phyloP scores from a whole-genome alignment of 2,113 vertebrate genomes.

The Balaeniceps rex region DNA sequence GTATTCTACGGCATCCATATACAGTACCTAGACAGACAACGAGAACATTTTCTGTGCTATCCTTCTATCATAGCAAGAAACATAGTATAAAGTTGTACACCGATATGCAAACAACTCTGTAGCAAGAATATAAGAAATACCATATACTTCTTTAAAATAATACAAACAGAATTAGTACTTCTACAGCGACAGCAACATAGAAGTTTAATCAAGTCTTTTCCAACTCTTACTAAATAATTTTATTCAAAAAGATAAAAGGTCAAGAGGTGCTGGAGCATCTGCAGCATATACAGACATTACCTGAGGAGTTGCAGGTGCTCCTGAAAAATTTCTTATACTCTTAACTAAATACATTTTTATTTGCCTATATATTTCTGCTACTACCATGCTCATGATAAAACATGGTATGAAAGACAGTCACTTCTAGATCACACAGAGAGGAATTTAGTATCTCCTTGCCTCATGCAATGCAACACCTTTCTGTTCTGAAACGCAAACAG shows the following conservation, averaged over 20 bases:
- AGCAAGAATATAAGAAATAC: neutral
- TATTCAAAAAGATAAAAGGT: neutral
- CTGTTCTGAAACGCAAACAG: neutral
- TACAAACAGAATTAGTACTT: neutral
- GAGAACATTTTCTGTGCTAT: neutral
- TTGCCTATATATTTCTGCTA: neutral
- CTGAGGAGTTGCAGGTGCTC: neutral
- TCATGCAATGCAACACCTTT: neutral
- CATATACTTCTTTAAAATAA: neutral
- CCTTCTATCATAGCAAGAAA: neutral
- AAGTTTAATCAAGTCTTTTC: neutral
- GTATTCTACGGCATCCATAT: slow-evolving; percentile 85
- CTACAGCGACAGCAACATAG: neutral
- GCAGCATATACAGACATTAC: neutral
- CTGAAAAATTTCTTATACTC: neutral
- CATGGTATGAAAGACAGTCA: neutral
- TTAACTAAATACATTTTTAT: neutral
- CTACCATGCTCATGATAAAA: neutral
- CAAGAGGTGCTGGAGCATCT: neutral
- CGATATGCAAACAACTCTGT: neutral
- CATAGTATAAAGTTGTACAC: rapidly evolving
- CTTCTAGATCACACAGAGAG: neutral
- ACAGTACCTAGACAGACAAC: slow-evolving; percentile 74
- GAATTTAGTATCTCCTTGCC: neutral
- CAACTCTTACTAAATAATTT: neutral